Evolutionary conservation across 2,888 invertebrate species (phyloP).

Genomic region (Andrena haemorrhoa): DNA sequence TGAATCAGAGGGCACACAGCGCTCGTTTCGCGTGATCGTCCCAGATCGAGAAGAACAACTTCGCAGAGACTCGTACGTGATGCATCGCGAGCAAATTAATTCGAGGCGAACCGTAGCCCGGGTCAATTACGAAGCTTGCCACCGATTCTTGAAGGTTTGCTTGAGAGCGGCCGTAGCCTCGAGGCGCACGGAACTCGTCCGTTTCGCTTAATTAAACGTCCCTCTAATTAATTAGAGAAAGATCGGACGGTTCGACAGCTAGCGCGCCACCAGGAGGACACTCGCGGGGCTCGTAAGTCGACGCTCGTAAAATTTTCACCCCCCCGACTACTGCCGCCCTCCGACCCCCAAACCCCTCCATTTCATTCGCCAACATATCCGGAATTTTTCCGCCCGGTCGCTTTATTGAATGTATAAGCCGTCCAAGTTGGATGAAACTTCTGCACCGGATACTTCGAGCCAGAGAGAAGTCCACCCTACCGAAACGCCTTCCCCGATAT

Average conservation of each 20-base stretch:
- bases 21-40: background rate
- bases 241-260: conserved; percentile 61
- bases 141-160: conserved; percentile 38
- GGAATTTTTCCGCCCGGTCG: conserved; percentile 48
- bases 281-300: conserved; percentile 48
- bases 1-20: background rate
- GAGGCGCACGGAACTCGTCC: conserved; percentile 43
- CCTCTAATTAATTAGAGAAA: conserved; percentile 74
- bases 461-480: background rate
- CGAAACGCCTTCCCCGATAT: background rate
- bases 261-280: conserved; percentile 31
- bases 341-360: conserved; percentile 1
- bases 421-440: conserved; percentile 41
- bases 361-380: conserved; percentile 61
- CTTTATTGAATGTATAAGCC: conserved; percentile 47
- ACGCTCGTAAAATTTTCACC: conserved; percentile 65
- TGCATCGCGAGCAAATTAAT: conserved; percentile 24
- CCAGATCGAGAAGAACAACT: background rate
- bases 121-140: conserved; percentile 28
- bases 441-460: conserved; percentile 17
- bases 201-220: conserved; percentile 79
- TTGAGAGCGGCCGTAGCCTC: conserved; percentile 34
- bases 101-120: background rate
- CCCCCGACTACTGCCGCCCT: conserved; percentile 35
- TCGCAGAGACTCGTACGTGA: background rate